A percentile compares a stretch with the other conserved stretches of the same genome.
Evolutionary conservation across 2,113 vertebrate genomes (phyloP).

Genomic region (Tachycineta bicolor): DNA sequence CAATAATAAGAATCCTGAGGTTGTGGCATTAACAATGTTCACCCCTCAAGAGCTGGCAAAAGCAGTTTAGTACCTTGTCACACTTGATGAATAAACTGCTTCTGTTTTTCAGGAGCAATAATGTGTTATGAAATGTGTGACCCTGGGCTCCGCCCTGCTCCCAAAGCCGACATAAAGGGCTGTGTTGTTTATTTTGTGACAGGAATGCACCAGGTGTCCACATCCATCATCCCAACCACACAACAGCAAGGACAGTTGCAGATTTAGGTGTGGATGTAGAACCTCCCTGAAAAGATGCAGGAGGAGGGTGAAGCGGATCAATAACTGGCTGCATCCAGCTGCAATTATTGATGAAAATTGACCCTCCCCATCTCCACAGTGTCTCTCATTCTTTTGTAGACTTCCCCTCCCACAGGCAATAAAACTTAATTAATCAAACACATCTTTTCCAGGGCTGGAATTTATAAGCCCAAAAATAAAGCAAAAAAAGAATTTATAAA

Average conservation of each 20-base stretch:
- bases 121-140: neutral
- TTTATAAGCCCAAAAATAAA: slow-evolving; percentile 3
- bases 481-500: neutral
- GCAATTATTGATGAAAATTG: neutral
- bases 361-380: neutral
- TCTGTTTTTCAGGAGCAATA: neutral
- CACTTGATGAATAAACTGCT: neutral
- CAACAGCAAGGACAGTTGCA: neutral
- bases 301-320: neutral
- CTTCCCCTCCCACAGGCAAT: neutral
- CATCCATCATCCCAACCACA: neutral
- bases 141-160: neutral
- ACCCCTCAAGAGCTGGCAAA: neutral
- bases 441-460: neutral
- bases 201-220: neutral
- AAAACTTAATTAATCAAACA: slow-evolving; percentile 13
- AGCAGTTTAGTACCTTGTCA: neutral
- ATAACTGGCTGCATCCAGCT: neutral
- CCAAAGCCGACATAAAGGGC: neutral
- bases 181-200: neutral
- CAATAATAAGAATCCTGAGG: neutral
- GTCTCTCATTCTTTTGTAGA: neutral
- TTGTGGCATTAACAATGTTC: neutral
- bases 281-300: neutral
- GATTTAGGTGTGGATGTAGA: neutral